These are phyloP conservation scores for Muntiacus muntjak DNA, from an alignment of 2,113 vertebrate species.

Conservation along the genomic window DNA sequence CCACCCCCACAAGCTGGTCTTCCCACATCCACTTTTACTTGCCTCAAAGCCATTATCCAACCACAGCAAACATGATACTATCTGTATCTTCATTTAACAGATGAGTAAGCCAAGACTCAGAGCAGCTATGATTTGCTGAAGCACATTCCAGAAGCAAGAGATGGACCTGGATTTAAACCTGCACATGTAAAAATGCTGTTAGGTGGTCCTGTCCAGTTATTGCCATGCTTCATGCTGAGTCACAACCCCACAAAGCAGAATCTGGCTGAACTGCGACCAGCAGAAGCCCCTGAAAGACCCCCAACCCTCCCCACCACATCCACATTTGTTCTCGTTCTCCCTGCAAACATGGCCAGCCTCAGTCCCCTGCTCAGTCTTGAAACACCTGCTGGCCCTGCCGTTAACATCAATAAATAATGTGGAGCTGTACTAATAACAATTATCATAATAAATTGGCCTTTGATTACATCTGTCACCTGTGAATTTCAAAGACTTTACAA, in stretches of 20 bases:
- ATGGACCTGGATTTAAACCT: background rate
- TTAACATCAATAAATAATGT: conserved; percentile 62
- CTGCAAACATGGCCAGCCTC: background rate
- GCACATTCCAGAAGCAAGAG: background rate
- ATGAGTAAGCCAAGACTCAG: background rate
- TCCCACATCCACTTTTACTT: background rate
- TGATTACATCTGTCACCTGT: conserved; percentile 63
- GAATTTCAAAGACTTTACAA: conserved; percentile 59
- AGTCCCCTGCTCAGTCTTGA: background rate
- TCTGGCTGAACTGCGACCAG: background rate
- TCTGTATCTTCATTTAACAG: background rate
- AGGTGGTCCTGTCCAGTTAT: background rate
- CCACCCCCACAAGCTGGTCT: background rate
- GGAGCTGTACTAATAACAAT: conserved; percentile 62
- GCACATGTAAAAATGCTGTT: background rate
- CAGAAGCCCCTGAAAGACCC: background rate
- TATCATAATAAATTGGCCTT: conserved; percentile 54
- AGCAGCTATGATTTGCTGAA: background rate
- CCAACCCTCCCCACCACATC: background rate
- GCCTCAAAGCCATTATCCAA: background rate
- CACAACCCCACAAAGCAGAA: background rate
- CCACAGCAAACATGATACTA: background rate
- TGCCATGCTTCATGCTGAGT: background rate
- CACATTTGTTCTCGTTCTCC: background rate
- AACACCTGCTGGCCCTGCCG: conserved; percentile 48